Evolutionary conservation across 1,140 invertebrate species (phyloP), one percentile per base, ranked within the genome.

Genomic region (Cydia fagiglandana): DNA sequence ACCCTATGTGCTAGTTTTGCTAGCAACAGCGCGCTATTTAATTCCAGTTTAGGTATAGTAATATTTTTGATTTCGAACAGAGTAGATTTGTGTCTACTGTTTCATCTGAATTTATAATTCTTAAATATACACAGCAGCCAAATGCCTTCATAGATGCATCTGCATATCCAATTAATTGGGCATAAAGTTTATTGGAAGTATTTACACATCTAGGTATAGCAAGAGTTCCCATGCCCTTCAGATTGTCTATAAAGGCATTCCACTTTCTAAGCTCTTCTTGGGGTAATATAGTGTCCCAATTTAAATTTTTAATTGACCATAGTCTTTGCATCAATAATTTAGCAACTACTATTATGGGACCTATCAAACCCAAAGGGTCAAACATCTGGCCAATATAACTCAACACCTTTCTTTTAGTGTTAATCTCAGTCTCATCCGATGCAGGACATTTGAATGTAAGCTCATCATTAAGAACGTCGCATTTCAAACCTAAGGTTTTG

Each of bases 21-120:
- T 2, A 78, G 53, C 15, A 81, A 53, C 15, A 81, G 38, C 9
- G 80, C 78, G 76, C 76, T 74, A 74, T 80, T 80, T 15, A 78
- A 41, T 64, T 80, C 75, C 10, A 80, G 24, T 10, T 75, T 53
- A 24, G 79, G 77, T 24, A 80, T 80, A 7, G 77, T 80, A n/a
- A 78, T 17, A 13, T 5, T 15, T 76, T 47, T 13, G 78, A 79
- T 41, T 77, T 79, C 0, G 76, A 77, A 61, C 76, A 77, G 5
- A 79, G 28, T 24, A 79, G 56, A 38, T 79, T 73, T 9, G 75
- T 28, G n/a, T 30, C 2, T 15, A 78, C 50, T 15, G 2, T 75
- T 2, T 45, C n/a, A 68, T 70, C 64, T 10, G 7, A n/a, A 12
- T 74, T 17, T n/a, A 76, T 12, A 13, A 45, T 53, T 64, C 78